phyloP scores from a whole-genome alignment of 2,888 invertebrate species.

The Allolobophora icterica region DNA sequence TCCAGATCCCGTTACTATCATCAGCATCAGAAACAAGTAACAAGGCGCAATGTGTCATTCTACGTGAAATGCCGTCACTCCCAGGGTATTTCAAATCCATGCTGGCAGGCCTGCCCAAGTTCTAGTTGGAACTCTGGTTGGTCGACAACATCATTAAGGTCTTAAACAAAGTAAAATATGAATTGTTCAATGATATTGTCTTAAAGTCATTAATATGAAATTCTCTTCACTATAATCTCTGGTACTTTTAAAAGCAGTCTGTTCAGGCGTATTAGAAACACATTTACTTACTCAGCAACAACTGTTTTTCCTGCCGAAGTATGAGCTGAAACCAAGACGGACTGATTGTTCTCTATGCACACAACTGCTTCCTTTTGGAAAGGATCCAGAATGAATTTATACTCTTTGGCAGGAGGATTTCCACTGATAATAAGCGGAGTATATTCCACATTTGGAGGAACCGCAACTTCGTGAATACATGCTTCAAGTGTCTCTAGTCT shows the following conservation, averaged over 20 bases:
- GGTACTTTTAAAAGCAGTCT: too few relatives aligned
- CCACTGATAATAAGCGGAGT: conserved; percentile 68
- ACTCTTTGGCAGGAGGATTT: conserved; percentile 81
- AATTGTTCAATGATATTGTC: not conserved
- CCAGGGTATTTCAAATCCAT: too few relatives aligned
- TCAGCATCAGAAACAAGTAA: not conserved
- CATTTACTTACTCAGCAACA: conserved; percentile 81
- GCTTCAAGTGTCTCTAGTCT: conserved; percentile 87
- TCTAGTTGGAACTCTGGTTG: not conserved
- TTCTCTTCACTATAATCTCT: not conserved
- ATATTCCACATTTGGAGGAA: conserved; percentile 86
- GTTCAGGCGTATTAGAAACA: not conserved
- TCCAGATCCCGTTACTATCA: not conserved
- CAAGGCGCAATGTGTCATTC: not conserved
- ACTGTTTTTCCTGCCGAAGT: conserved; percentile 99
- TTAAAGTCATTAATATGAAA: not conserved
- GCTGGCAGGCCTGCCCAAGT: not conserved
- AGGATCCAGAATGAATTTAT: conserved; percentile 92
- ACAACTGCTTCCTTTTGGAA: conserved; percentile 96
- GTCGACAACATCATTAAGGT: not conserved
- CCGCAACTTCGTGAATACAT: conserved; percentile 90
- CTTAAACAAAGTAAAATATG: not conserved
- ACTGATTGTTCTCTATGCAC: conserved; percentile 96
- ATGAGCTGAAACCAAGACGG: conserved; percentile 97
- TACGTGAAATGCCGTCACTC: not conserved